Evolutionary conservation across 2,113 vertebrate genomes (phyloP).

Genomic region (Desmodus rotundus): DNA sequence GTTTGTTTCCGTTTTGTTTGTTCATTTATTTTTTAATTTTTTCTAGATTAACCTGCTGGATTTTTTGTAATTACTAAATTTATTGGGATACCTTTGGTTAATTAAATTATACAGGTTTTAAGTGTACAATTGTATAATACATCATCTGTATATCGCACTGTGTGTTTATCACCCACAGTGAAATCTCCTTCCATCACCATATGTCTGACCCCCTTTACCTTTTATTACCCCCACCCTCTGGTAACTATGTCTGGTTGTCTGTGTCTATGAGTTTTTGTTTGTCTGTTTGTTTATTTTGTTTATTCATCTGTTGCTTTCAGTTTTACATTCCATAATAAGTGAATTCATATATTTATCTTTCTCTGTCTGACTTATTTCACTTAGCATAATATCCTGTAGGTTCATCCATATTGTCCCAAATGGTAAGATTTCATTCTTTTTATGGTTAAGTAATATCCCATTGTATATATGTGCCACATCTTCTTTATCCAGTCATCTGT

Average conservation of each 20-base stretch:
- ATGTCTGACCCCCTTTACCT: background rate
- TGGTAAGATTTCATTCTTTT: background rate
- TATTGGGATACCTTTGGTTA: background rate
- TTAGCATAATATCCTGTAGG: background rate
- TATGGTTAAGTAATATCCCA: background rate
- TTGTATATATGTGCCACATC: background rate
- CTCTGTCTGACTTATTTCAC: background rate
- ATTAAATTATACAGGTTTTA: background rate
- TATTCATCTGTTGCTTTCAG: background rate
- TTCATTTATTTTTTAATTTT: background rate
- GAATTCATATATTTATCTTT: background rate
- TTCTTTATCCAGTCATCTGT: background rate
- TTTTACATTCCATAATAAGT: background rate
- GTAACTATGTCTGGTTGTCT: background rate
- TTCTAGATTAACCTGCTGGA: background rate
- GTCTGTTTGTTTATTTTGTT: background rate
- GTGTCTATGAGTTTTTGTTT: background rate
- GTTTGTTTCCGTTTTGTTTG: background rate
- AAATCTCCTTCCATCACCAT: background rate
- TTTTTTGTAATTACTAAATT: background rate
- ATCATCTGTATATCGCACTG: background rate
- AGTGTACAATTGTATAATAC: background rate
- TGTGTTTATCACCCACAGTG: background rate
- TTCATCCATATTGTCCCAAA: background rate
- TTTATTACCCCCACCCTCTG: background rate